phyloP scores from a whole-genome alignment of 2,797 vertebrate species.

The Oophaga sylvatica region DNA sequence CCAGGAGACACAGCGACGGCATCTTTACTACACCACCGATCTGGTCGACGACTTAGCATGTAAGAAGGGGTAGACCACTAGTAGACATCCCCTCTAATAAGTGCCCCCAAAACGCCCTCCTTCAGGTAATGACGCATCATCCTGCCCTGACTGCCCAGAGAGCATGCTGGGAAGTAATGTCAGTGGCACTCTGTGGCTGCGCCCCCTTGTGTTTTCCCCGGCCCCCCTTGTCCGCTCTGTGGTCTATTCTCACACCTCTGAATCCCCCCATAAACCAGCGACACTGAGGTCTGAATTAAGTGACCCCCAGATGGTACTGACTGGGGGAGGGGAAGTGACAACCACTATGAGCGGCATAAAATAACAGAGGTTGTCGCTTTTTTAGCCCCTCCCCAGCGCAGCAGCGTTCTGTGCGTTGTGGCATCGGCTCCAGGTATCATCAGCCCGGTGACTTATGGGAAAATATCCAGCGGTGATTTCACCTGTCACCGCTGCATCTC shows the following conservation, averaged over 20 bases:
- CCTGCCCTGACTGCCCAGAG: too few relatives aligned
- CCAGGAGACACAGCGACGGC: too few relatives aligned
- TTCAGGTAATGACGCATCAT: too few relatives aligned
- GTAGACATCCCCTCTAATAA: too few relatives aligned
- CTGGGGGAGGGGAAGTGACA: background rate
- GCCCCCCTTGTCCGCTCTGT: slow-evolving; percentile 33
- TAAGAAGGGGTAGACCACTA: too few relatives aligned
- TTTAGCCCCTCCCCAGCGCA: background rate
- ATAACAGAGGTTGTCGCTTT: background rate
- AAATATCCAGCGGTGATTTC: background rate
- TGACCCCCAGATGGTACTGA: background rate
- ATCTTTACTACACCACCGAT: too few relatives aligned
- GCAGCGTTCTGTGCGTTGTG: background rate
- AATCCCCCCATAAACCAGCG: background rate
- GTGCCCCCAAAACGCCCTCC: too few relatives aligned
- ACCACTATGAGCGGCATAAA: background rate
- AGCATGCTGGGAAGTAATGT: too few relatives aligned
- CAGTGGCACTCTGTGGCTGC: background rate
- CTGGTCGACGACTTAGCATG: too few relatives aligned
- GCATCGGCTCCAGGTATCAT: background rate
- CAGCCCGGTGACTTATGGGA: background rate
- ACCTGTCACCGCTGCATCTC: background rate
- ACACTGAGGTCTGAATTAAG: background rate
- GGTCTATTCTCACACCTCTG: slow-evolving; percentile 39
- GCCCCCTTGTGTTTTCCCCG: slow-evolving; percentile 9